These are phyloP conservation scores for Monopterus albus DNA, from an alignment of 2,113 vertebrate species.

Conservation along the genomic window DNA sequence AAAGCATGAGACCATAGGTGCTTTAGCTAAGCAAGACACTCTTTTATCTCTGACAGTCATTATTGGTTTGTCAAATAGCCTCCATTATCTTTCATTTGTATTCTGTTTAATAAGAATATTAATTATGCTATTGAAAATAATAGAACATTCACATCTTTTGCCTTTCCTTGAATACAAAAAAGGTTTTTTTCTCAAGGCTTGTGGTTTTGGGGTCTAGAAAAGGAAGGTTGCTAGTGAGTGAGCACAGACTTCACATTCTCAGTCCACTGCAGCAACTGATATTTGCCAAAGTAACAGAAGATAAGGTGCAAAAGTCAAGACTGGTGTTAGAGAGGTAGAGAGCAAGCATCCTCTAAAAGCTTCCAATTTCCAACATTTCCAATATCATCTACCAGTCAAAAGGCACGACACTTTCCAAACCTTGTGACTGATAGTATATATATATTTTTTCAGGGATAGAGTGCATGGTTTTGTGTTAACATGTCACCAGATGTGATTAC, in stretches of 20 bases:
- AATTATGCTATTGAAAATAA: constrained; percentile 1
- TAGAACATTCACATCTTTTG: background rate
- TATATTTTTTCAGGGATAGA: too few species aligned
- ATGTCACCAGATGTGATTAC: too few species aligned
- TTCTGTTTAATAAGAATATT: background rate
- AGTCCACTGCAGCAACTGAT: background rate
- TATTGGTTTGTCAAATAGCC: constrained; percentile 29
- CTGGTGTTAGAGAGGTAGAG: too few species aligned
- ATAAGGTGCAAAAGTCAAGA: background rate
- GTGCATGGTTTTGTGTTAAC: too few species aligned
- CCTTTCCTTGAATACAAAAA: background rate
- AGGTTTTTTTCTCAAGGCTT: background rate
- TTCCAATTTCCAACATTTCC: too few species aligned
- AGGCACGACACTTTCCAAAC: too few species aligned
- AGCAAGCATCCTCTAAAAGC: too few species aligned
- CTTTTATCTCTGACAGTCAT: constrained; percentile 5
- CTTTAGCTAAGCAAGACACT: background rate
- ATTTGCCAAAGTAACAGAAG: background rate
- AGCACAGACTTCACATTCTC: background rate
- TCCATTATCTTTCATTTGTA: constrained; percentile 11
- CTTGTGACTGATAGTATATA: too few species aligned
- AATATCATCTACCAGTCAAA: too few species aligned
- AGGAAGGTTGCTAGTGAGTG: background rate
- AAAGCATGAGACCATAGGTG: constrained; percentile 11
- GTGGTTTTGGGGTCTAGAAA: background rate